A percentile compares a stretch with the other conserved stretches of the same genome.
Evolutionary conservation across 1,140 invertebrate genomes (phyloP).

Genomic region (Proales similis): DNA sequence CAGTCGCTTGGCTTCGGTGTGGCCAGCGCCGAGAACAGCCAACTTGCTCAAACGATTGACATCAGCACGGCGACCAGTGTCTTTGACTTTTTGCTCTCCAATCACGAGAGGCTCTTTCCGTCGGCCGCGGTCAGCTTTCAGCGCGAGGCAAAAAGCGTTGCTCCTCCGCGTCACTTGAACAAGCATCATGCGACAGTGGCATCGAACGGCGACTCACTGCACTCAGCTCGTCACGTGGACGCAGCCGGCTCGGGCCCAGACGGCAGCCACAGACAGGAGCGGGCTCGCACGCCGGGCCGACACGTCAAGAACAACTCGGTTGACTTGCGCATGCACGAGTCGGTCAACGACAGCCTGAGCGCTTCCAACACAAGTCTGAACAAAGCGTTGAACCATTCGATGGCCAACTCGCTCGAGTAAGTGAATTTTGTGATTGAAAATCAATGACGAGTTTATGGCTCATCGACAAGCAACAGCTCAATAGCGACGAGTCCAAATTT

Average conservation of each 20-base stretch:
- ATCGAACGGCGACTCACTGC: not conserved
- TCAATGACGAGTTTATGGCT: not conserved
- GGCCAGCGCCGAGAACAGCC: not conserved
- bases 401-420: not conserved
- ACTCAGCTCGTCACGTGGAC: not conserved
- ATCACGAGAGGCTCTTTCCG: constrained; percentile 10
- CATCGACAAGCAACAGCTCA: not conserved
- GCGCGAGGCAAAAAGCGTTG: not conserved
- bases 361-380: not conserved
- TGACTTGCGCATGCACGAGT: not conserved
- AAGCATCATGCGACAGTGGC: not conserved
- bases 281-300: not conserved
- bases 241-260: not conserved
- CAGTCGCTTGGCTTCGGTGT: constrained; percentile 6
- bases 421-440: not conserved
- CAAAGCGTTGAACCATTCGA: constrained; percentile 6
- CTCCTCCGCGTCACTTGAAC: not conserved
- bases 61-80: constrained; percentile 32
- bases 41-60: constrained; percentile 22
- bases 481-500: constrained; percentile 27
- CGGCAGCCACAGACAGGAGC: not conserved
- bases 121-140: constrained; percentile 31
- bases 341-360: not conserved
- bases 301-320: constrained; percentile 34
- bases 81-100: constrained; percentile 35